These are phyloP conservation scores for Drosophila kuntzei DNA, from an alignment of 2,888 invertebrate species.

Conservation along the genomic window DNA sequence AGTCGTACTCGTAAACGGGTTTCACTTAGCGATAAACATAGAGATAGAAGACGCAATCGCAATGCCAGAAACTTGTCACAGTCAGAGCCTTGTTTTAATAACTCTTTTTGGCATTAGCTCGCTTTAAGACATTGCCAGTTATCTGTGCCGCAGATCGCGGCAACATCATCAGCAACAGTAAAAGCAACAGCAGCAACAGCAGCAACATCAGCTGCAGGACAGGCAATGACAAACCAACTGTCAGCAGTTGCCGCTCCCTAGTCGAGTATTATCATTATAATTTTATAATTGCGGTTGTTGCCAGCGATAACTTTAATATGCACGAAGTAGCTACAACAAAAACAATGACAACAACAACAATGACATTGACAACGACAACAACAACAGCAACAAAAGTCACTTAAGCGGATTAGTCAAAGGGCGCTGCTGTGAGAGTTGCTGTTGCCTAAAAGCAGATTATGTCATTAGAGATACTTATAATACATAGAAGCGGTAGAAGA, in stretches of 20 bases:
- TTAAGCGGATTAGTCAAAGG: constrained; percentile 80
- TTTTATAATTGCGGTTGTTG: constrained; percentile 81
- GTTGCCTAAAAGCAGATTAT: constrained; percentile 79
- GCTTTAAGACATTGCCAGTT: constrained; percentile 53
- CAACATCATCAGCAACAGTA: constrained; percentile 50
- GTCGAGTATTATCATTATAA: constrained; percentile 79
- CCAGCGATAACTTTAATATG: constrained; percentile 79
- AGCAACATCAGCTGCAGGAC: constrained; percentile 38
- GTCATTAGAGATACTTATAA: constrained; percentile 71
- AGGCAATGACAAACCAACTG: constrained; percentile 76
- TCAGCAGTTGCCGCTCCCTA: constrained; percentile 79
- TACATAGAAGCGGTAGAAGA: constrained; percentile 29
- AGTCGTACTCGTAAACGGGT: constrained; percentile 56
- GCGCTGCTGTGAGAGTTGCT: constrained; percentile 54
- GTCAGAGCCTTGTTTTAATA: constrained; percentile 72
- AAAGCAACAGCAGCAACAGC: constrained; percentile 16
- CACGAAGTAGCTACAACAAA: constrained; percentile 52
- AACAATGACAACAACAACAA: constrained; percentile 29
- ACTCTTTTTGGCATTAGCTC: constrained; percentile 72
- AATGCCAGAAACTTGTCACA: constrained; percentile 25
- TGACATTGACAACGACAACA: constrained; percentile 32
- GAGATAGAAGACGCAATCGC: constrained; percentile 27
- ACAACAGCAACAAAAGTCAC: constrained; percentile 71
- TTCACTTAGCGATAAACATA: constrained; percentile 41
- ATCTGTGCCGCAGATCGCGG: constrained; percentile 68